phyloP scores from a whole-genome alignment of 1,140 invertebrate genomes.

The Drosophila trapezifrons region DNA sequence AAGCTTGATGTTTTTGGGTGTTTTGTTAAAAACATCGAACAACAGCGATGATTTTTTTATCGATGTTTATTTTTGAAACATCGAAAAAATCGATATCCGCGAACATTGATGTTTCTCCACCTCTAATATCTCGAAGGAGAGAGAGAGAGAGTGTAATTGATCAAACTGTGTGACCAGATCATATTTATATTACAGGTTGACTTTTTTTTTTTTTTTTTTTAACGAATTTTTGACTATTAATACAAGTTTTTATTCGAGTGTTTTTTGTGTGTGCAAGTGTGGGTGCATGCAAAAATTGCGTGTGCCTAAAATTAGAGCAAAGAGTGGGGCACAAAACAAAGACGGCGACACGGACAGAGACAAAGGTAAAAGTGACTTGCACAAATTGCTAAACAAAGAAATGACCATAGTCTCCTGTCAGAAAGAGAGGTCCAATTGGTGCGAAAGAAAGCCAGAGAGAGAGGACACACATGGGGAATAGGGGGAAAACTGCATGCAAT shows the following conservation, averaged over 20 bases:
- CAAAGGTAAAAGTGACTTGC: conserved; percentile 57
- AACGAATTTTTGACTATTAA: no score
- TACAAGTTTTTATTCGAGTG: background rate
- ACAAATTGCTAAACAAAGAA: conserved; percentile 60
- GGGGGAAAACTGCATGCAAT: conserved; percentile 53
- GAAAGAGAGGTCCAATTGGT: conserved; percentile 4
- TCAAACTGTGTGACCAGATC: no score
- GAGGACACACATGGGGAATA: conserved; percentile 3
- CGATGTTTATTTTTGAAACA: no score
- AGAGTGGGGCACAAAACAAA: conserved; percentile 63
- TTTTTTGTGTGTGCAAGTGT: background rate
- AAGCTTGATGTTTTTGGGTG: no score
- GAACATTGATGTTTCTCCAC: no score
- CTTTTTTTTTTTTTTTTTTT: no score
- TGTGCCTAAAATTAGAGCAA: conserved; percentile 65
- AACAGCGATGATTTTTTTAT: no score
- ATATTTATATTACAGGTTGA: no score
- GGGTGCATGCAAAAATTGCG: conserved; percentile 52
- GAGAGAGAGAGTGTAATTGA: no score
- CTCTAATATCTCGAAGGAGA: no score
- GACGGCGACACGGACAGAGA: conserved; percentile 28
- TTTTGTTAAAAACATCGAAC: no score
- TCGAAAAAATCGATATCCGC: no score
- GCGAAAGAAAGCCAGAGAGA: conserved; percentile 14
- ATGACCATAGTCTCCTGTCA: conserved; percentile 27